Base-by-base conservation (phyloP, 2,113 vertebrate genomes). In the Neolamprologus fasciatus region DNA sequence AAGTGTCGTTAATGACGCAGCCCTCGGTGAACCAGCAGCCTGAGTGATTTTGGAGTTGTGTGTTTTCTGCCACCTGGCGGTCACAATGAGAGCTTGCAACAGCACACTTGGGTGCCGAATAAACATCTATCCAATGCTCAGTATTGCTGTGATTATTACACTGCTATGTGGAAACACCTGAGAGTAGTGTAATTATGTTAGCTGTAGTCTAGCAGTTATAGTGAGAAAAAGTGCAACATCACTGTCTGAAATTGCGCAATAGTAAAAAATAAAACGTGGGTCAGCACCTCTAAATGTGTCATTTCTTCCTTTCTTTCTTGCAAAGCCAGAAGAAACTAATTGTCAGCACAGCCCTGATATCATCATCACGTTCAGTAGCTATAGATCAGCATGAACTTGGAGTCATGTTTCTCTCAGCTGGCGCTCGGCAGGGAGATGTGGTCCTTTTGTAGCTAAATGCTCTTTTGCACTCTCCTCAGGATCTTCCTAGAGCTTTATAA, bases 1-100 rank as follows among this genome's bases (percentile, higher is more conserved):
- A 17, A 47, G 42, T 47, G 71, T 31, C 14, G 71, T 76, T 76
- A 47, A 7, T 76, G 71, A 45, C 68, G 68, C 14, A 73, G 68
- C 8, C 45, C 9, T 21, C 13, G 2, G 71, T 76, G 26, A 9
- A 76, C 23, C 14, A 47, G 68, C 68, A 76, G 2, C 40, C 42
- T 50, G 42, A 76, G 0, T 47, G 68, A 28, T 2, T 50, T 76
- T 31, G 17, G 16, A 50, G 9, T 28, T 19, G 68, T 76, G 71
- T 47, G 68, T 76, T 47, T 76, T 26, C 71, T 50, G 16, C 23
- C 71, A 28, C 71, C 42, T 76, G 9, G 42, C 45, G 71, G 71
- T 50, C 23, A 28, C 23, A 50, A 47, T 50, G 14, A 50, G 16
- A 19, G 2, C 40, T 47, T 47, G 71, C 40, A 76, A 19, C 71